Evolutionary conservation across 2,113 vertebrate genomes (phyloP), one percentile per base, ranked within the genome.

Genomic region (Scalopus aquaticus): DNA sequence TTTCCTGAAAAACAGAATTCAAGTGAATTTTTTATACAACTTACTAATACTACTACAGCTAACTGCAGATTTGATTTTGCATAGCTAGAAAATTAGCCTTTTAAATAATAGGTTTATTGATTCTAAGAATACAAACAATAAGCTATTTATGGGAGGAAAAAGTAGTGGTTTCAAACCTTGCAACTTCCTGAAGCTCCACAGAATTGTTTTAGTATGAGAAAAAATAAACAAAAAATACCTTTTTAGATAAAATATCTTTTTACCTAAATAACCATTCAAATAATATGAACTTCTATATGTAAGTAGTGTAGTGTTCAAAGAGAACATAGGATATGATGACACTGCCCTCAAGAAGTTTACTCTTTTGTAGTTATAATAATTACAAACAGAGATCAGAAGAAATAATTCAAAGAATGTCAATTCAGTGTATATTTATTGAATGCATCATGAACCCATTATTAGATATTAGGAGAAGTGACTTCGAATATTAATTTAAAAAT

Each of bases 71-170:
- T 69, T 22, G 11, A 82, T 87, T 76, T 78, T 88, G 24, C 6
- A 73, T 37, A 93, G 13, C 58, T 92, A 37, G 2, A 79, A 51
- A 74, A 49, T 16, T 49, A 19, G 22, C 9, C 44, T 87, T 87
- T 80, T 65, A n/a, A 78, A 76, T 65, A 65, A 42, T 28, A 87
- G 22, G 3, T 54, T 56, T 81, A 76, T 77, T 77, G 72, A 51
- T 86, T 94, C 51, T 39, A 60, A 26, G 44, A 82, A n/a, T 26
- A 88, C 15, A 92, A 58, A 95, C 46, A 92, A n/a, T 26, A 90
- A 46, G 3, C 72, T 19, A 90, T 37, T 15, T 79, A 17, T 6
- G 89, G 56, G n/a, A n/a, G n/a, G 79, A 87, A 79, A 69, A 49
- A 65, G 30, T 20, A n/a, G n/a, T n/a, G n/a, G n/a, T n/a, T n/a